Evolutionary conservation across 1,140 invertebrate species (phyloP).

Genomic region (Formica exsecta): DNA sequence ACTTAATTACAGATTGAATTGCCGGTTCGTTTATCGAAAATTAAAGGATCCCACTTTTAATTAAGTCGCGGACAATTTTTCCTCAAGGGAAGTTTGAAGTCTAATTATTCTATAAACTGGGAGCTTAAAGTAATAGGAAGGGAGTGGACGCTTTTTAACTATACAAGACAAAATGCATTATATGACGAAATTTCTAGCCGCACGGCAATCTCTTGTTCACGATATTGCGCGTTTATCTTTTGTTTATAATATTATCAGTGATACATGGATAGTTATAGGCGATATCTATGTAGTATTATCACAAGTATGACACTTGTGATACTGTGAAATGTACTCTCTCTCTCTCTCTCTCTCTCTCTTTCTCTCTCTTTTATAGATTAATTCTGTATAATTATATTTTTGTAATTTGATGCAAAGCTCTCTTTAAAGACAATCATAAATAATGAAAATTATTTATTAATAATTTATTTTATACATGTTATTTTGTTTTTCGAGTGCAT

Average conservation of each 20-base stretch:
- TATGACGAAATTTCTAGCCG: not conserved
- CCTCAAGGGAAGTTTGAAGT: not conserved
- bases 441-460: not conserved
- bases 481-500: not conserved
- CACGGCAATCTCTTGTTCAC: not conserved
- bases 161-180: not conserved
- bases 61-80: slow-evolving; percentile 22
- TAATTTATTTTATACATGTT: not conserved
- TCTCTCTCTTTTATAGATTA: no score
- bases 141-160: not conserved
- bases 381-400: no score
- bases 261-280: not conserved
- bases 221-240: slow-evolving; percentile 12
- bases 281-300: slow-evolving; percentile 10
- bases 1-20: slow-evolving; percentile 43
- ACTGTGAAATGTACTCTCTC: no score
- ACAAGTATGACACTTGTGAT: not conserved
- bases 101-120: slow-evolving; percentile 21
- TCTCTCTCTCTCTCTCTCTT: no score
- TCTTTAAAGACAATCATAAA: no score
- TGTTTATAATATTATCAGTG: slow-evolving; percentile 9
- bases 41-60: slow-evolving; percentile 40
- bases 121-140: slow-evolving; percentile 11
- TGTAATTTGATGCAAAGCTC: no score
- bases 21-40: not conserved